Base-by-base conservation (phyloP, 2,113 vertebrate genomes). In the Lates calcarifer region DNA sequence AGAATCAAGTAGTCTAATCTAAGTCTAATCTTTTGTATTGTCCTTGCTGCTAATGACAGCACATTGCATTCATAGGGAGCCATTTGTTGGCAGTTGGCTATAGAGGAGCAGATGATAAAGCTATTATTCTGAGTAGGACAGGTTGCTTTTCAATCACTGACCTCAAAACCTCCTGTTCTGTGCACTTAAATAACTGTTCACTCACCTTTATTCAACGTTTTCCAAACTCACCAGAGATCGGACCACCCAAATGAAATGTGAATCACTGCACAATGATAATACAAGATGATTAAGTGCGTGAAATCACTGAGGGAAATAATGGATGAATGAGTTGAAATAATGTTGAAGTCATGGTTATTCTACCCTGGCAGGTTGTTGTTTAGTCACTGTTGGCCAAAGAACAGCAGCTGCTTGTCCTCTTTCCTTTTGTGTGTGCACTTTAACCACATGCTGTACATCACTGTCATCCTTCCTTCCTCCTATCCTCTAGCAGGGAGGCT, bases 61-160 rank as follows among this genome's bases (percentile, higher is more conserved):
- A 14, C 29, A 83, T 57, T 58, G 39, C 28, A 58, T 76, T 74
- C 20, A 29, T 43, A 39, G 39, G 26, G 18, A 76, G 66, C 56
- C 18, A 4, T 76, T 62, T 71, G 41, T 81, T 87, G 77, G 77
- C 85, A 56, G 43, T 47, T 24, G 3, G 6, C 14, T 62, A 28
- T 45, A 64, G 28, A 29, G 53, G 41, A 83, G 70, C 82, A 83
- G 73, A 81, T 78, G 84, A 88, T 55, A 62, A 81, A 83, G 60
- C 81, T 77, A 79, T 87, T 67, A 74, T 77, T 75, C 75, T 7
- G 1, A 61, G 6, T 11, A 26, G 68, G 35, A 71, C 41, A 66
- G 45, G 55, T 77, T 76, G 20, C 29, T 68, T 88, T 90, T 74
- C 82, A 65, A 37, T 80, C 47, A 65, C 69, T 69, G 55, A 66